Evolutionary conservation across 2,797 vertebrate species (phyloP).

Genomic region (Lepilemur ruficaudatus): DNA sequence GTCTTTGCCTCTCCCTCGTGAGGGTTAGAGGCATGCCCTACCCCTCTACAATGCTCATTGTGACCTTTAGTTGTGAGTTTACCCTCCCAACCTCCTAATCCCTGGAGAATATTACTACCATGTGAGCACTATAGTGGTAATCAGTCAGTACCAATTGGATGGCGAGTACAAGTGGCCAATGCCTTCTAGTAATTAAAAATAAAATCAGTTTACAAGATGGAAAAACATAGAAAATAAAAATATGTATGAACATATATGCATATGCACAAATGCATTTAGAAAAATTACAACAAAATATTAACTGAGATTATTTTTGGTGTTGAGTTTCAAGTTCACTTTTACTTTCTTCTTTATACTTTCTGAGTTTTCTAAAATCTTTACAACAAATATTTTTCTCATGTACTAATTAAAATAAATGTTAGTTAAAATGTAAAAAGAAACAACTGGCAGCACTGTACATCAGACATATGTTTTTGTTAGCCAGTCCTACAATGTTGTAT

Average conservation of each 20-base stretch:
- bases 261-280: not conserved
- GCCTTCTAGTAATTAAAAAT: slow-evolving; percentile 8
- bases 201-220: slow-evolving; percentile 7
- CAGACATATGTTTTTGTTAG: not conserved
- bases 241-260: not conserved
- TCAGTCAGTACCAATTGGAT: too few species aligned
- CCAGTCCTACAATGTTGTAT: not conserved
- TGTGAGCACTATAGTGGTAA: too few species aligned
- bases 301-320: not conserved
- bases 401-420: not conserved
- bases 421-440: not conserved
- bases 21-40: too few species aligned
- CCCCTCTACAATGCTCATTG: too few species aligned
- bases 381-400: not conserved
- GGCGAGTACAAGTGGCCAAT: not conserved
- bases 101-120: too few species aligned
- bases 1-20: too few species aligned
- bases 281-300: slow-evolving; percentile 25
- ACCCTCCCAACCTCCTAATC: too few species aligned
- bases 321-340: slow-evolving; percentile 4
- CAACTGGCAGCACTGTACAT: not conserved
- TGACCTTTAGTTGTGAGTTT: too few species aligned
- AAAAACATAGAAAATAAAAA: slow-evolving; percentile 21
- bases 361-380: slow-evolving; percentile 21
- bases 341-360: not conserved